Evolutionary conservation across 2,888 invertebrate species (phyloP).

Genomic region (Napeogenes inachia): DNA sequence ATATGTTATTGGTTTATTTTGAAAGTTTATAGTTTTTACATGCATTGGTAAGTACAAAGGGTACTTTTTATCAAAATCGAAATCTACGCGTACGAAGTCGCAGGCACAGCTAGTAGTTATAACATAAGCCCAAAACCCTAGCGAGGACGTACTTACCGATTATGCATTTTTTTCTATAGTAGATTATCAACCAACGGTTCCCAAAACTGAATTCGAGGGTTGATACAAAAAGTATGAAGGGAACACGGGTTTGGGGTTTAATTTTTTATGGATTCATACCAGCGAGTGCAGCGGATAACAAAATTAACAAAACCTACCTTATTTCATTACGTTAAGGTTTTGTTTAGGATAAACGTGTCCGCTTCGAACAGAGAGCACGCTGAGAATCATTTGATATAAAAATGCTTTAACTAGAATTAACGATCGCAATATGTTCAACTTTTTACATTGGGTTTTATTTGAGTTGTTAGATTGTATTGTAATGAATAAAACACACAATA

Average conservation of each 20-base stretch:
- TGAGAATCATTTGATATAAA: constrained; percentile 22
- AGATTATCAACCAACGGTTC: constrained; percentile 36
- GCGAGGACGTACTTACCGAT: too few species aligned
- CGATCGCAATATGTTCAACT: constrained; percentile 17
- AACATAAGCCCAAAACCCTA: not conserved
- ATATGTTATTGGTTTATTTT: too few species aligned
- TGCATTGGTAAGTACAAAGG: too few species aligned
- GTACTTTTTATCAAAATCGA: too few species aligned
- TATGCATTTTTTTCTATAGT: constrained; percentile 1
- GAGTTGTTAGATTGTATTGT: too few species aligned
- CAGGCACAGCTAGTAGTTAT: too few species aligned
- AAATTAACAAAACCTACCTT: constrained; percentile 8
- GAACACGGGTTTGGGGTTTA: constrained; percentile 48
- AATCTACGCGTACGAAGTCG: too few species aligned
- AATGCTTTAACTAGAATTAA: constrained; percentile 16
- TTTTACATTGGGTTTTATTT: not conserved
- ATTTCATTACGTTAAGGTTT: not conserved
- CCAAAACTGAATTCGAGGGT: constrained; percentile 31
- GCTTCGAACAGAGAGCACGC: constrained; percentile 22
- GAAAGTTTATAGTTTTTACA: too few species aligned
- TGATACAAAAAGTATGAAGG: constrained; percentile 60
- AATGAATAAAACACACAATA: too few species aligned
- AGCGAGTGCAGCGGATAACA: constrained; percentile 14
- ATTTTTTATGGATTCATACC: constrained; percentile 56
- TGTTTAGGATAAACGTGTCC: not conserved